phyloP scores from a whole-genome alignment of 2,797 vertebrate species.

The Poecilia picta region DNA sequence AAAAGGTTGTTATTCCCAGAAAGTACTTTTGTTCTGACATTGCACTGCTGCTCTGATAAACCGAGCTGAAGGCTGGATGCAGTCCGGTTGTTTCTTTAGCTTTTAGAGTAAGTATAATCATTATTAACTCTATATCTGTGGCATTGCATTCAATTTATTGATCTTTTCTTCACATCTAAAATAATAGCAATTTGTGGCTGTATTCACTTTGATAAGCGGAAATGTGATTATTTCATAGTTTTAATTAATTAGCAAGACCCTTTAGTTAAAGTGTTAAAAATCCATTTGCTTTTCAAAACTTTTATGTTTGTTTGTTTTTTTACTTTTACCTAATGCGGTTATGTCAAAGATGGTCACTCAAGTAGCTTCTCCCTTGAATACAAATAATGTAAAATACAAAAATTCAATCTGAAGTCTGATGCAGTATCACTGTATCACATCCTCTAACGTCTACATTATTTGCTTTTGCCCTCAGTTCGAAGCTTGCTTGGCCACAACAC shows the following conservation, averaged over 20 bases:
- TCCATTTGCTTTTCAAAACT: too few relatives aligned
- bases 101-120: not conserved
- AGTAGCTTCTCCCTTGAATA: not conserved
- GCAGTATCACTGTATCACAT: constrained; percentile 47
- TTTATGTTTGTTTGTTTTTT: not conserved
- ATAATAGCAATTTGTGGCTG: too few relatives aligned
- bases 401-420: constrained; percentile 1
- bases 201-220: not conserved
- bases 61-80: not conserved
- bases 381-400: constrained; percentile 8
- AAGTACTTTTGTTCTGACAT: too few relatives aligned
- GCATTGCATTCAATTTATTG: not conserved
- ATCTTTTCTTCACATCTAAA: too few relatives aligned
- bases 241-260: not conserved
- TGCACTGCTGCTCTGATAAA: not conserved
- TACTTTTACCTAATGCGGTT: not conserved
- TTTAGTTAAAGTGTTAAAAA: not conserved
- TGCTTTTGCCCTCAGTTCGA: constrained; percentile 26
- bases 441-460: constrained; percentile 40
- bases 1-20: too few relatives aligned
- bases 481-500: constrained; percentile 35
- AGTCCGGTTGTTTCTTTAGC: not conserved
- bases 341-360: not conserved
- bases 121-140: not conserved
- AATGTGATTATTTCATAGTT: not conserved